Evolutionary conservation across 2,888 invertebrate species (phyloP), one percentile per base, ranked within the genome.

Genomic region (Limnephilus marmoratus): DNA sequence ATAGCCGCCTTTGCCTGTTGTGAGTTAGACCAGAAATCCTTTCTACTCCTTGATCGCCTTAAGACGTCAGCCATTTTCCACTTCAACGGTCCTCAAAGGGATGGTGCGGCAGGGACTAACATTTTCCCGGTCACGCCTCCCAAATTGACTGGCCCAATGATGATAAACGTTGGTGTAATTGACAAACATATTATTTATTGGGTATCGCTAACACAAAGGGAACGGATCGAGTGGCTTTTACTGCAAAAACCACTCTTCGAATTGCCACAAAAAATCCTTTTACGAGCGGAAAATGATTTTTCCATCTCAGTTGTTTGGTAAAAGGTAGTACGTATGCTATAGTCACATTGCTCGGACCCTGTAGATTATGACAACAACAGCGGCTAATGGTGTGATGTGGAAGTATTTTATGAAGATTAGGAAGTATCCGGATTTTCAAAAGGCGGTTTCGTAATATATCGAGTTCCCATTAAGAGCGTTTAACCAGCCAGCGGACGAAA

Each of bases 31-130:
- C 34, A 37, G 85, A 85, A 82, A 86, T 86, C 86, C 45, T 31
- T 86, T 45, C n/a, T 49, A 24, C 12, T 80, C 88, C 80, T 80
- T 24, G 34, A 89, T 29, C 85, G 87, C 45, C 80, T 89, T 37
- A n/a, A 93, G 90, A 91, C 90, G 86, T 85, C 88, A 90, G 81
- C 88, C 85, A 92, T 93, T 93, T 93, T 93, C 93, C 91, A 89
- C 86, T 88, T 85, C 90, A 90, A 53, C 88, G 45, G 34, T 85
- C 83, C 85, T 85, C 91, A 93, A 93, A 93, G 80, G 88, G 80
- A 31, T 34, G 88, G 68, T 81, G 87, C 24, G 80, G 37, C 80
- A 41, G 53, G 13, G 24, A n/a, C n/a, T 45, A 41, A 34, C 80
- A 24, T 34, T 88, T 37, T 49, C 80, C 80, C 31, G n/a, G 80